Conservation (phyloP, 2,888 invertebrate species). For the Euphydryas editha region DNA sequence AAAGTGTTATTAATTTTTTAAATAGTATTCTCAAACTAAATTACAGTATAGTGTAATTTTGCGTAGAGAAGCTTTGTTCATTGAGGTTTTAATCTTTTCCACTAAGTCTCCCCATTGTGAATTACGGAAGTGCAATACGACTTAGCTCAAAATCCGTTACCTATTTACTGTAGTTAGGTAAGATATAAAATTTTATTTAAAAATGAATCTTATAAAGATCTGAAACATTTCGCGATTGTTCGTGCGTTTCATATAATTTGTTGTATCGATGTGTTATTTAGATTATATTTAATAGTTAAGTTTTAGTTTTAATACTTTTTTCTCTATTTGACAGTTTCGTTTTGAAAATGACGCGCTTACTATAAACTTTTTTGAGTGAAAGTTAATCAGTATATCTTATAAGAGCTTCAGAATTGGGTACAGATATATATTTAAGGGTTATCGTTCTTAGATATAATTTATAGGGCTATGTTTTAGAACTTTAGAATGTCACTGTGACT, state of each 20-base stretch:
- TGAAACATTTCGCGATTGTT: conserved; percentile 48
- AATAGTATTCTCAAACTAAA: neutral
- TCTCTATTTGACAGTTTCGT: conserved; percentile 13
- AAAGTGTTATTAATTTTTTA: neutral
- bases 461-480: conserved; percentile 3
- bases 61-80: conserved; percentile 1
- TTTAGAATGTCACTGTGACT: conserved; percentile 7
- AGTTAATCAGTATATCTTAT: neutral
- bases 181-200: conserved; percentile 49
- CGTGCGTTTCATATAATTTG: conserved; percentile 49
- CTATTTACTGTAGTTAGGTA: conserved; percentile 63
- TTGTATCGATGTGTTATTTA: conserved; percentile 43
- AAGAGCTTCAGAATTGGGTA: conserved; percentile 10
- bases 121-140: conserved; percentile 61
- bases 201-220: conserved; percentile 52
- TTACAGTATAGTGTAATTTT: conserved; percentile 11
- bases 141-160: conserved; percentile 70
- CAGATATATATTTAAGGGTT: conserved; percentile 8
- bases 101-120: conserved; percentile 8
- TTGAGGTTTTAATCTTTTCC: neutral
- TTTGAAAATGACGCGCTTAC: conserved; percentile 13
- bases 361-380: neutral
- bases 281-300: conserved; percentile 47
- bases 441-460: conserved; percentile 5
- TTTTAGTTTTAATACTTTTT: conserved; percentile 28